Base-by-base conservation (phyloP, 2,797 vertebrate species). In the Sarcophilus harrisii region DNA sequence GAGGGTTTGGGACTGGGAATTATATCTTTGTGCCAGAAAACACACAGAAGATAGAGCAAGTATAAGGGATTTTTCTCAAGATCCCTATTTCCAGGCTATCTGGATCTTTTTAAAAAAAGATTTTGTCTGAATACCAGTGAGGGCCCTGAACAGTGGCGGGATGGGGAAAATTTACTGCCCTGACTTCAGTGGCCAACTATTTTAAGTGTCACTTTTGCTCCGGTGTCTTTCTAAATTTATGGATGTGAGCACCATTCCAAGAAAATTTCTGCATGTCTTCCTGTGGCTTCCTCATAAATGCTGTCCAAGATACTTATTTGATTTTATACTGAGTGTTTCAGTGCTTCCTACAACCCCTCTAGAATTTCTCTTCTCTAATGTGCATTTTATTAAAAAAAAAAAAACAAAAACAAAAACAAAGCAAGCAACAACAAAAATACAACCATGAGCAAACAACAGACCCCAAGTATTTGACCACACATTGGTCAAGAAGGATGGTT, bases 151-250 rank as follows among this genome's bases (percentile, higher is more conserved):
- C 4, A 92, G 97, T 92, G 95, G 91, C 49, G 57, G 90, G 62
- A 92, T 57, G 54, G 89, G 92, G 89, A 97, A 58, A 95, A 97
- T 97, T 98, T 96, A 97, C 90, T 95, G 91, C 93, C 57, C 92
- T 54, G 8, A 66, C 96, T 96, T 97, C 91, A 96, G 54, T 92
- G 91, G 90, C 94, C 95, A 96, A 91, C 92, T 98, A 97, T 97
- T 97, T 97, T 96, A 98, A 96, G 73, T 93, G 92, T 97, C 97
- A 95, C 92, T 98, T 96, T 94, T 29, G 66, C 73, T 95, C 57
- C 90, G 18, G 58, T 97, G 96, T 98, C 66, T 96, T 96, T 95
- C 97, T 90, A 97, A 97, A 97, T 96, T 97, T 95, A 97, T 94
- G 94, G 95, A 92, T 57, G 92, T 97, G 87, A 93, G 38, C 54